A percentile compares a stretch with the other conserved stretches of the same genome.
Evolutionary conservation across 1,140 invertebrate genomes (phyloP).

Genomic region (Dendrolimus punctatus): DNA sequence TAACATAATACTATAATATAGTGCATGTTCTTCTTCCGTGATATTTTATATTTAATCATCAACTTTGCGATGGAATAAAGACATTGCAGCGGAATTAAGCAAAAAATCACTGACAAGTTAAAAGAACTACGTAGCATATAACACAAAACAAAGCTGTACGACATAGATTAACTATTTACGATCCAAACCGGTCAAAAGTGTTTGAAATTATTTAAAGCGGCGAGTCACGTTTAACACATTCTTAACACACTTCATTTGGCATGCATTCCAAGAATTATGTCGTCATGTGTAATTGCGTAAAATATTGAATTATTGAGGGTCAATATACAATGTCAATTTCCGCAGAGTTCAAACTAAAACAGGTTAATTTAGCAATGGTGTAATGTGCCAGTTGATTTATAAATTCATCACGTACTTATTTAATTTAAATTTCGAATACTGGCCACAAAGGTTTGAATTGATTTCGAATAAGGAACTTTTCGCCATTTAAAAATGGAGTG

Average conservation of each 20-base stretch:
- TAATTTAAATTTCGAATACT: too few species aligned
- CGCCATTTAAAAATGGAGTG: too few species aligned
- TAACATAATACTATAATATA: too few species aligned
- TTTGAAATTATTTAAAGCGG: conserved; percentile 14
- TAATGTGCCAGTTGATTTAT: too few species aligned
- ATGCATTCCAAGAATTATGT: conserved; percentile 21
- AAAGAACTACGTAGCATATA: conserved; percentile 21
- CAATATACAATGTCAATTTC: conserved; percentile 9
- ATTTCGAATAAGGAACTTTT: too few species aligned
- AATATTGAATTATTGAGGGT: background rate
- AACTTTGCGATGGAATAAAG: background rate
- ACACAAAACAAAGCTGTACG: too few species aligned
- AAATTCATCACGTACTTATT: too few species aligned
- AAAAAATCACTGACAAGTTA: conserved; percentile 4
- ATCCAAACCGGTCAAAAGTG: conserved; percentile 19
- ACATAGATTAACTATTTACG: conserved; percentile 10
- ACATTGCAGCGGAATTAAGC: conserved; percentile 2
- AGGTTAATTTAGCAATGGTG: too few species aligned
- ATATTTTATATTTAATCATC: background rate
- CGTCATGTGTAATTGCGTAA: background rate
- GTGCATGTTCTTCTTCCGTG: too few species aligned
- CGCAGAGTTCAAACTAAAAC: too few species aligned
- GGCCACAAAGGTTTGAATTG: too few species aligned
- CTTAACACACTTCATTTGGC: conserved; percentile 5
- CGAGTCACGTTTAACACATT: conserved; percentile 12